These are phyloP conservation scores for Pristionchus exspectatus DNA, from an alignment of 2,888 invertebrate genomes.

Conservation along the genomic window DNA sequence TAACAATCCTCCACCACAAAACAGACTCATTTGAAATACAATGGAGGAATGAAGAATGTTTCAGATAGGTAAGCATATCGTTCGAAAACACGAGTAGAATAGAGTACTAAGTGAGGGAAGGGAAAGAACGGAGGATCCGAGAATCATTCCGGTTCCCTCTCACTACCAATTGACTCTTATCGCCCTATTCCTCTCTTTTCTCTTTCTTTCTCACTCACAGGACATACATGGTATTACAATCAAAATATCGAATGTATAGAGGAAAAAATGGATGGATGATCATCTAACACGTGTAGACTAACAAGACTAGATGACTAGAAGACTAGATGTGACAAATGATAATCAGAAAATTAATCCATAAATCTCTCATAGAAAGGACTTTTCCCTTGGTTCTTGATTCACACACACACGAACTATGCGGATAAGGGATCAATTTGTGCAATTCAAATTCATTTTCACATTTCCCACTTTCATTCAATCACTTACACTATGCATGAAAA, in stretches of 20 bases:
- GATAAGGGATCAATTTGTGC: background rate
- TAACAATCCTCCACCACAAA: background rate
- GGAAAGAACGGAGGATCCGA: slow-evolving; percentile 4
- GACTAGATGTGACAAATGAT: background rate
- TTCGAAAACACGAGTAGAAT: background rate
- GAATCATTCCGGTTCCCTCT: slow-evolving; percentile 32
- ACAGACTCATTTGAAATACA: background rate
- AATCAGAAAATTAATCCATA: background rate
- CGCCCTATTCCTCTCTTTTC: background rate
- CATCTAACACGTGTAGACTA: background rate
- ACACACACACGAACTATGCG: background rate
- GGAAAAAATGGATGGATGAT: background rate
- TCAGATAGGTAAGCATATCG: background rate
- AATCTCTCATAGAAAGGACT: background rate
- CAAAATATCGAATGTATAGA: background rate
- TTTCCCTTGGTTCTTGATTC: background rate
- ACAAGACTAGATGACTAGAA: background rate
- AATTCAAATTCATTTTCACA: background rate
- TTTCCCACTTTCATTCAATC: background rate
- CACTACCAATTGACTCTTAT: slow-evolving; percentile 25
- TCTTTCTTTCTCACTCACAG: background rate
- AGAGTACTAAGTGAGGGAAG: background rate
- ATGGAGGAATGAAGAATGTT: background rate
- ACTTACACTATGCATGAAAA: background rate
- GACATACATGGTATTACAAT: slow-evolving; percentile 21